Conservation (phyloP, 2,797 vertebrate genomes). For the Erethizon dorsatum region DNA sequence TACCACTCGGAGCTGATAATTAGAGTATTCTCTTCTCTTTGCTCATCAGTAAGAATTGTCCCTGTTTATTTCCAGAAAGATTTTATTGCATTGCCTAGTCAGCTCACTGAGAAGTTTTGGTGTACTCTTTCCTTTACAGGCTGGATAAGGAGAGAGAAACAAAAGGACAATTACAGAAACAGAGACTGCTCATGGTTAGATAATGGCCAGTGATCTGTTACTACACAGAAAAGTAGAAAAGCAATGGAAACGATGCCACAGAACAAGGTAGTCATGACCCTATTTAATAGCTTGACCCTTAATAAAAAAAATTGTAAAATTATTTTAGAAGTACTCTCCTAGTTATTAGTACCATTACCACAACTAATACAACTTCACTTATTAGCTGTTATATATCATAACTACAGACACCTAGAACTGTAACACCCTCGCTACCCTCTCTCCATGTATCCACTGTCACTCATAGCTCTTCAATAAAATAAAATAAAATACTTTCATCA, state of each 20-base stretch:
- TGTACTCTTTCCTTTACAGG: not conserved
- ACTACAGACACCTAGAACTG: not conserved
- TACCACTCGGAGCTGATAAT: not conserved
- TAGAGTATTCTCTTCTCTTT: not conserved
- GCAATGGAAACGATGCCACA: not conserved
- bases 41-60: not conserved
- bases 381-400: conserved; percentile 30
- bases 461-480: not conserved
- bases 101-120: not conserved
- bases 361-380: not conserved
- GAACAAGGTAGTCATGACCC: not conserved
- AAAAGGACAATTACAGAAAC: not conserved
- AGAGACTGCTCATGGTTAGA: not conserved
- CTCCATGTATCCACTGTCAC: not conserved
- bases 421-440: not conserved
- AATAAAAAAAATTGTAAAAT: not conserved
- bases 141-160: not conserved
- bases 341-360: not conserved
- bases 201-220: not conserved
- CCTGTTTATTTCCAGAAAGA: not conserved
- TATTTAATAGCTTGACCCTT: not conserved
- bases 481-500: not conserved
- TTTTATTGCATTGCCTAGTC: not conserved
- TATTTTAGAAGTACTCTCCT: conserved; percentile 20
- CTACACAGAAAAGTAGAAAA: not conserved